Conservation (phyloP, 2,797 vertebrate genomes). For the Pagetopsis macropterus region DNA sequence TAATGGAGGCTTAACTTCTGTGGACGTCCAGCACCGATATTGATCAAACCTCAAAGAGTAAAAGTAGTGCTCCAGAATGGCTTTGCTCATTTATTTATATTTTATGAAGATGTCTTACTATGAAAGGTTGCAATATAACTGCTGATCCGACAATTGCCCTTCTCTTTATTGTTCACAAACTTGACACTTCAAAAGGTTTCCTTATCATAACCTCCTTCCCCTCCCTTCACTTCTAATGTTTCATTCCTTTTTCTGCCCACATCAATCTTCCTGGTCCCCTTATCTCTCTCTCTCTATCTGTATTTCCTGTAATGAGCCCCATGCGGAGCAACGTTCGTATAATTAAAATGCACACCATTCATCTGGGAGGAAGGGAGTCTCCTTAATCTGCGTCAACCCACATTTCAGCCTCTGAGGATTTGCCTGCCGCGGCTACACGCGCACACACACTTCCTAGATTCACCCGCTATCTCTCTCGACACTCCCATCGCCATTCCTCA, state of each 20-base stretch:
- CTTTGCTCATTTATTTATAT: slow-evolving; percentile 31
- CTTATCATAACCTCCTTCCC: slow-evolving; percentile 23
- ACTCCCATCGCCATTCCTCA: slow-evolving; percentile 54
- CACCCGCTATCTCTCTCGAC: slow-evolving; percentile 42
- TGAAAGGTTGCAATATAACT: slow-evolving; percentile 9
- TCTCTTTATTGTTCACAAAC: slow-evolving; percentile 24
- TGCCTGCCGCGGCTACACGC: slow-evolving; percentile 34
- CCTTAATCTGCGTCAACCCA: slow-evolving; percentile 79
- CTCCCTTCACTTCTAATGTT: slow-evolving; percentile 44
- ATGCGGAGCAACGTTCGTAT: slow-evolving; percentile 67
- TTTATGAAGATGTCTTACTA: slow-evolving; percentile 20
- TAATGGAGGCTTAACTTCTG: slow-evolving; percentile 43
- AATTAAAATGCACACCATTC: slow-evolving; percentile 82
- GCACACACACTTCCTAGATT: slow-evolving; percentile 39
- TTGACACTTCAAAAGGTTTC: slow-evolving; percentile 51
- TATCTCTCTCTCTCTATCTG: slow-evolving; percentile 32
- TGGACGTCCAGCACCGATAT: slow-evolving; percentile 26
- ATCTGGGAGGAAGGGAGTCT: slow-evolving; percentile 81
- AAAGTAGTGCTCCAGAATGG: slow-evolving; percentile 4
- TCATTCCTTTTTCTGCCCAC: slow-evolving; percentile 44
- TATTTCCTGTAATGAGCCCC: slow-evolving; percentile 73
- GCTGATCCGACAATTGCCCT: slow-evolving; percentile 19
- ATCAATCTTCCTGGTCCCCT: slow-evolving; percentile 26
- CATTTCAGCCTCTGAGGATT: slow-evolving; percentile 70
- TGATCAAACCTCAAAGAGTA: slow-evolving; percentile 22